These are phyloP conservation scores for Hepsetus odoe DNA, from an alignment of 2,113 vertebrate genomes.

Conservation along the genomic window DNA sequence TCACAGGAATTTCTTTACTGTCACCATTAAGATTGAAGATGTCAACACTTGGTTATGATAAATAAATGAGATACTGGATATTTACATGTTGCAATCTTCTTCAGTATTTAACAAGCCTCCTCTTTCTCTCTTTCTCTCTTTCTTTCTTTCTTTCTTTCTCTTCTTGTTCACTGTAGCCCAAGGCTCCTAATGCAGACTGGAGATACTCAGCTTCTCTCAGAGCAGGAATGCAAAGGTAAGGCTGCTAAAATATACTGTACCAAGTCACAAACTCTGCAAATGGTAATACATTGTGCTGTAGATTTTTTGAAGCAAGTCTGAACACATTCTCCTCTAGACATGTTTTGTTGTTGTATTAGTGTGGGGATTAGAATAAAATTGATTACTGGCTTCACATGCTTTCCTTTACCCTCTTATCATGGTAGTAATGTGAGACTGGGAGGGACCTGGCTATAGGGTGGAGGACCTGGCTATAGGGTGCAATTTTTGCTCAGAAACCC, in stretches of 20 bases:
- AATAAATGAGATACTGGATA: slow-evolving; percentile 68
- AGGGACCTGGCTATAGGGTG: no score
- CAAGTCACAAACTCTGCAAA: background rate
- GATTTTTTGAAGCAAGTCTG: no score
- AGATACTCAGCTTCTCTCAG: slow-evolving; percentile 96
- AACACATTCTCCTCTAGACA: no score
- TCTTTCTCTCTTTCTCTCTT: slow-evolving; percentile 68
- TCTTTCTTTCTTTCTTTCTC: slow-evolving; percentile 73
- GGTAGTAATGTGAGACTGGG: no score
- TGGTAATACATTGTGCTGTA: no score
- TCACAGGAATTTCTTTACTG: slow-evolving; percentile 51
- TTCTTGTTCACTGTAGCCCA: slow-evolving; percentile 84
- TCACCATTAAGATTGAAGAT: slow-evolving; percentile 28
- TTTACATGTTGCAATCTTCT: slow-evolving; percentile 31
- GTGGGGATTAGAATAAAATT: no score
- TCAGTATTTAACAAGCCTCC: slow-evolving; percentile 69
- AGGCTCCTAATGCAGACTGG: slow-evolving; percentile 89
- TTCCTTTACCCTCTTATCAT: no score
- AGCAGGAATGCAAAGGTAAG: slow-evolving; percentile 97
- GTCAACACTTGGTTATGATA: slow-evolving; percentile 54
- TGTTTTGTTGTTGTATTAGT: no score
- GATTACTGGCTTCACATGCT: no score
- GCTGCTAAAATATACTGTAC: background rate
- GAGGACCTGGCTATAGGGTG: no score
- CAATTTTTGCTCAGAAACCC: no score